Conservation (phyloP, 2,113 vertebrate genomes). For the Felis chaus region DNA sequence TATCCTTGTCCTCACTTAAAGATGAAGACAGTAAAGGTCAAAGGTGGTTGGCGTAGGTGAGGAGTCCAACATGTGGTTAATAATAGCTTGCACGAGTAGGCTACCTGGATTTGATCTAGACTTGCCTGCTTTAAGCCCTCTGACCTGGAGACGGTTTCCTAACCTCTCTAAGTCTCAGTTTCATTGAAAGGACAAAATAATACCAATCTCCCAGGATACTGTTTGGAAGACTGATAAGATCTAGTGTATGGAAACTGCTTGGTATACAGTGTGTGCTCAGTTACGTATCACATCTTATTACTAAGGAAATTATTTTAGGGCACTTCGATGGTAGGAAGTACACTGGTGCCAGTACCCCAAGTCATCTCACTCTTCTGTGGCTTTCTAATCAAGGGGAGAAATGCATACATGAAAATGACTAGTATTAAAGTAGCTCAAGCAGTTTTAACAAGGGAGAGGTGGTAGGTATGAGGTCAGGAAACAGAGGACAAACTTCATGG, state of each 20-base stretch:
- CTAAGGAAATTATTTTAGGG: not conserved
- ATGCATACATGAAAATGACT: not conserved
- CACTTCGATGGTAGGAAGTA: not conserved
- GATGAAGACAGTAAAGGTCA: not conserved
- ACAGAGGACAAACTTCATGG: not conserved
- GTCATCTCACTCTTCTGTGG: not conserved
- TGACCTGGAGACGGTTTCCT: not conserved
- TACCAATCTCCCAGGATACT: not conserved
- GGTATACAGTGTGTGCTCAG: not conserved
- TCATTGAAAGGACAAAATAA: not conserved
- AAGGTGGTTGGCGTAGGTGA: not conserved
- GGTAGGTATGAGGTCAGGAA: not conserved
- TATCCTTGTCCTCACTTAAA: not conserved
- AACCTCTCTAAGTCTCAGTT: not conserved
- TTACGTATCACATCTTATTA: not conserved
- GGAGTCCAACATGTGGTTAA: not conserved
- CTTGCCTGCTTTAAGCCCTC: not conserved
- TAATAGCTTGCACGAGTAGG: not conserved
- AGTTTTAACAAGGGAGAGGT: conserved; percentile 10
- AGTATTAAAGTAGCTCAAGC: not conserved
- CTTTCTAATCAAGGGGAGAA: not conserved
- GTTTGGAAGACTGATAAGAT: not conserved
- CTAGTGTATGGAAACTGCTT: not conserved
- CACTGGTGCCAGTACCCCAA: not conserved
- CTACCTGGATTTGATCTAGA: not conserved